Conservation (phyloP, 2,113 vertebrate species). For the Forbesichthys papilliferus region DNA sequence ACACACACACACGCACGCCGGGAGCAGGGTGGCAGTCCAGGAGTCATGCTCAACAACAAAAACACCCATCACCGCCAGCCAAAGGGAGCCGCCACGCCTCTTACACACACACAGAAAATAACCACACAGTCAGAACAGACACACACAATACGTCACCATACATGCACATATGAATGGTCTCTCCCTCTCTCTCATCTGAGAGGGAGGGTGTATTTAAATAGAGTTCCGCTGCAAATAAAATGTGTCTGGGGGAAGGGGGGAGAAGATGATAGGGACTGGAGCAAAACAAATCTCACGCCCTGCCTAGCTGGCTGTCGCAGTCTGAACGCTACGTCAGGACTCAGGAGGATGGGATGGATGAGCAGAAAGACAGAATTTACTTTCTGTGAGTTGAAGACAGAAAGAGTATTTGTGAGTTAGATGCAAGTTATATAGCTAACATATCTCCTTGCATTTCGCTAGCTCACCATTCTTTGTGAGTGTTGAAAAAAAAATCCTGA, state of each 20-base stretch:
- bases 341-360: neutral
- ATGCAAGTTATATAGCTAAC: too few species aligned
- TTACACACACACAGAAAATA: neutral
- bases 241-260: slow-evolving; percentile 39
- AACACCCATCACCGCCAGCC: slow-evolving; percentile 44
- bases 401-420: slow-evolving; percentile 19
- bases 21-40: slow-evolving; percentile 51
- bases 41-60: slow-evolving; percentile 50
- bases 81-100: slow-evolving; percentile 28
- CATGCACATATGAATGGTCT: neutral
- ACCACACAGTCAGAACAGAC: neutral
- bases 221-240: slow-evolving; percentile 65
- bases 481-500: too few species aligned
- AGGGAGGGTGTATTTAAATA: slow-evolving; percentile 67
- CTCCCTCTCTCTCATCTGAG: neutral
- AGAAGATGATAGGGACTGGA: slow-evolving; percentile 41
- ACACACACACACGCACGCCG: slow-evolving; percentile 22
- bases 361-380: neutral
- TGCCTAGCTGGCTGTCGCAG: slow-evolving; percentile 33
- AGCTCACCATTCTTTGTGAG: too few species aligned
- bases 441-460: too few species aligned
- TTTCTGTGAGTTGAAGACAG: neutral
- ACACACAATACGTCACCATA: neutral
- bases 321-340: slow-evolving; percentile 34
- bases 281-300: slow-evolving; percentile 67